Conservation (phyloP, 2,797 vertebrate species). For the Sarcophilus harrisii region DNA sequence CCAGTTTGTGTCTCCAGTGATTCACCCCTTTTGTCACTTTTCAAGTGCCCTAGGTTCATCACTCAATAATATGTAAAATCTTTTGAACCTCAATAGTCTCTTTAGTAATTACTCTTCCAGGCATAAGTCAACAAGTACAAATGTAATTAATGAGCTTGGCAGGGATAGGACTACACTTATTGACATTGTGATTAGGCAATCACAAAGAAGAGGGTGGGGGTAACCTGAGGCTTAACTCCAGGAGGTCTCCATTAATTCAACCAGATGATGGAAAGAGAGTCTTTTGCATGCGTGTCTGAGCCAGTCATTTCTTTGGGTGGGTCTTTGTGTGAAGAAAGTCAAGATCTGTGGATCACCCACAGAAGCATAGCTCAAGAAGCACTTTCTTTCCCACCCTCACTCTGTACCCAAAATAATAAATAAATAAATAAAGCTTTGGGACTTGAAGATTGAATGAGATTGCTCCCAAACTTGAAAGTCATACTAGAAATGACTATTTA, state of each 20-base stretch:
- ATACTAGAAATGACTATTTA: neutral
- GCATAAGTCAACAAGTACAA: conserved; percentile 67
- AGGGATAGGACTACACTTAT: conserved; percentile 79
- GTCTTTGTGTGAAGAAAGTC: neutral
- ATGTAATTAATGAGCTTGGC: conserved; percentile 78
- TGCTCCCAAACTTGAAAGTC: neutral
- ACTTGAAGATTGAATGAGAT: neutral
- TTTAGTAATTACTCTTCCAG: conserved; percentile 65
- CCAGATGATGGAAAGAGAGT: conserved; percentile 17
- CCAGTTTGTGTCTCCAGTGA: neutral
- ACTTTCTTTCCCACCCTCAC: neutral
- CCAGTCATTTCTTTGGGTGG: neutral
- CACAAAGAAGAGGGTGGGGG: conserved; percentile 79
- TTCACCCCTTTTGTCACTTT: neutral
- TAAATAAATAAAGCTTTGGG: neutral
- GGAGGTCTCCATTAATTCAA: neutral
- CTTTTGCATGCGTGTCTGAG: conserved; percentile 17
- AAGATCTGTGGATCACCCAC: neutral
- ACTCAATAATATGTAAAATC: conserved; percentile 50
- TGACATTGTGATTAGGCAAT: conserved; percentile 79
- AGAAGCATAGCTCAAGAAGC: neutral
- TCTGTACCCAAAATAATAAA: too few species aligned
- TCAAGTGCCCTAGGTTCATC: conserved; percentile 32
- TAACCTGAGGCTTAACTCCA: conserved; percentile 80
- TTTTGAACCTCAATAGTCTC: conserved; percentile 68